Evolutionary conservation across 1,140 invertebrate species (phyloP).

Genomic region (Drosophila arizonae): DNA sequence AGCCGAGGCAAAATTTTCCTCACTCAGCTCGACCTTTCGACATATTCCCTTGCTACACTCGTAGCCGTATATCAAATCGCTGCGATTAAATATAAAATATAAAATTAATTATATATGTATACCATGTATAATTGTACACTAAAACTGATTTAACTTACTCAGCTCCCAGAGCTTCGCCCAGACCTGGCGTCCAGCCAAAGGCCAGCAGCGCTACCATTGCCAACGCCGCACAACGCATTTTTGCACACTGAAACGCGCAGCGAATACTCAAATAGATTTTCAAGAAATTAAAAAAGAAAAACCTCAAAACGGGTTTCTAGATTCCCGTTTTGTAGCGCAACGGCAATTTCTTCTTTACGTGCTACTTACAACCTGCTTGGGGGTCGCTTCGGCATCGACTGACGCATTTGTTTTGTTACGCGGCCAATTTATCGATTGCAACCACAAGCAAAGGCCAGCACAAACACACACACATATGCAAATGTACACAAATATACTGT

Average conservation of each 20-base stretch:
- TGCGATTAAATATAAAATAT: conserved; percentile 6
- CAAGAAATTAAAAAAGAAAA: conserved; percentile 1
- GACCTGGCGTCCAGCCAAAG: conserved; percentile 39
- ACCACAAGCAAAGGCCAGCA: conserved; percentile 2
- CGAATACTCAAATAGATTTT: conserved; percentile 28
- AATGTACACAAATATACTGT: conserved; percentile 2
- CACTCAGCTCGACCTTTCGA: conserved; percentile 84
- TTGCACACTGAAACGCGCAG: conserved; percentile 10
- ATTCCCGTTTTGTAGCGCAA: background rate
- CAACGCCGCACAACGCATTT: conserved; percentile 44
- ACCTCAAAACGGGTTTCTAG: conserved; percentile 34
- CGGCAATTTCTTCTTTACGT: background rate
- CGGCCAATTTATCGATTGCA: conserved; percentile 65
- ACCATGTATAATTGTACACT: background rate
- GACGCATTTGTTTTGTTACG: conserved; percentile 43
- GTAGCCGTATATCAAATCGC: conserved; percentile 84
- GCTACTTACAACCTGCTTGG: conserved; percentile 24
- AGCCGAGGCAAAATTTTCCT: conserved; percentile 83
- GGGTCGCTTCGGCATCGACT: conserved; percentile 44
- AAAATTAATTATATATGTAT: background rate
- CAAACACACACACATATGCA: background rate
- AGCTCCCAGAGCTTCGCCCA: conserved; percentile 24
- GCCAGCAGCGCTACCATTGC: conserved; percentile 44
- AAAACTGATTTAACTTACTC: conserved; percentile 43
- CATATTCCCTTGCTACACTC: conserved; percentile 84